Evolutionary conservation across 2,797 vertebrate species (phyloP).

Genomic region (Astyanax mexicanus): DNA sequence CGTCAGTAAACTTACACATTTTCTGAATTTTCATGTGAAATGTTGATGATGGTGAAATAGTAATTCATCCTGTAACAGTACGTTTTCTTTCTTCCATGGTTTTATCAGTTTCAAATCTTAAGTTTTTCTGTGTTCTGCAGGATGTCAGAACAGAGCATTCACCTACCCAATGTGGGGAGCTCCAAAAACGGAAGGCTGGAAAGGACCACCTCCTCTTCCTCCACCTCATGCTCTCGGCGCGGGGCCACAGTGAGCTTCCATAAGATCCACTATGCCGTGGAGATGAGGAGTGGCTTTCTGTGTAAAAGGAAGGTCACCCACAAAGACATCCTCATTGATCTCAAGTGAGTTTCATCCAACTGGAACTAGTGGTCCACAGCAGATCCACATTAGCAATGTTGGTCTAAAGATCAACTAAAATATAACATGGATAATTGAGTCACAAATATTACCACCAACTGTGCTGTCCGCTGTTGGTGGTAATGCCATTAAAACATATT

Average conservation of each 20-base stretch:
- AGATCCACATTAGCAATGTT: too few relatives aligned
- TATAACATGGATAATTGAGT: too few relatives aligned
- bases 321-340: conserved; percentile 77
- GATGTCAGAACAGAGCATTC: conserved; percentile 15
- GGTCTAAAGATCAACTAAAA: too few relatives aligned
- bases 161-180: not conserved
- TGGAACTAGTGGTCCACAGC: not conserved
- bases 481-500: too few relatives aligned
- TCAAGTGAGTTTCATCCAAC: conserved; percentile 72
- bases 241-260: conserved; percentile 79
- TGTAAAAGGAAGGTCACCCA: conserved; percentile 56
- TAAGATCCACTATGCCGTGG: conserved; percentile 75
- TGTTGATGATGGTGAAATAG: too few relatives aligned
- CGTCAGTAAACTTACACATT: too few relatives aligned
- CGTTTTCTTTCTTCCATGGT: not conserved
- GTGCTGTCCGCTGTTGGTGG: too few relatives aligned
- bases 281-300: conserved; percentile 53
- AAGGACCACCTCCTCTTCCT: conserved; percentile 4
- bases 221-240: not conserved
- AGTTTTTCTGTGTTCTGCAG: not conserved
- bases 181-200: not conserved
- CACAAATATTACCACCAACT: too few relatives aligned
- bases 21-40: too few relatives aligned
- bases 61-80: too few relatives aligned
- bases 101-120: too few relatives aligned